These are phyloP conservation scores for Cavia porcellus DNA, from an alignment of 2,113 vertebrate species.

Conservation along the genomic window DNA sequence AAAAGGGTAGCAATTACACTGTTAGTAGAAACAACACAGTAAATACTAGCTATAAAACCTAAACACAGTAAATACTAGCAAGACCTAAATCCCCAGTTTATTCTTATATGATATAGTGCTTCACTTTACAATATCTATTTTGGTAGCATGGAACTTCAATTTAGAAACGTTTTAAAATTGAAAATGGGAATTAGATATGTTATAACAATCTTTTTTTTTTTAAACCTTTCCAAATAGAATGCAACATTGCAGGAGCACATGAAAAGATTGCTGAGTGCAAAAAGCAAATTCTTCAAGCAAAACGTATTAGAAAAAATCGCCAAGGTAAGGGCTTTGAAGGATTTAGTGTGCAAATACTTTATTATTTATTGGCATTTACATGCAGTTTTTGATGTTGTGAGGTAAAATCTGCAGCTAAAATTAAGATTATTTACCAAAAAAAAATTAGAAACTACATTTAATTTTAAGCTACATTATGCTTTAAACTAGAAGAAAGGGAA, in stretches of 20 bases:
- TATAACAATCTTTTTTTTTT: not conserved
- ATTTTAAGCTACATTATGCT: conserved; percentile 47
- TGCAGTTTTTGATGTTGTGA: conserved; percentile 52
- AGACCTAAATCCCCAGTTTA: too few relatives aligned
- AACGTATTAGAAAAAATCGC: conserved; percentile 98
- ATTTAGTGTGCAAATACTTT: conserved; percentile 42
- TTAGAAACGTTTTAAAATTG: conserved; percentile 62
- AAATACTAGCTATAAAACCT: conserved; percentile 2
- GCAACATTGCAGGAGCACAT: conserved; percentile 96
- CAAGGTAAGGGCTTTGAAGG: conserved; percentile 91
- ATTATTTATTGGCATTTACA: conserved; percentile 54
- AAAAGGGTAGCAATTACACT: not conserved
- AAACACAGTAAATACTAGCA: too few relatives aligned
- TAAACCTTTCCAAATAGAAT: conserved; percentile 87
- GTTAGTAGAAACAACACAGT: conserved; percentile 14
- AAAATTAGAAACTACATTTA: conserved; percentile 35
- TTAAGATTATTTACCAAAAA: conserved; percentile 51
- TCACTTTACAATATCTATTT: not conserved
- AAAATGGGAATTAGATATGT: conserved; percentile 48
- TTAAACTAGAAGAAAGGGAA: conserved; percentile 54
- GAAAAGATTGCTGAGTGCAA: conserved; percentile 99
- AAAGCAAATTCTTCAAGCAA: conserved; percentile 98
- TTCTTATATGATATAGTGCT: not conserved
- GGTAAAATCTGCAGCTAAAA: conserved; percentile 8
- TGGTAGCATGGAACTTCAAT: not conserved